Evolutionary conservation across 2,113 vertebrate species (phyloP).

Genomic region (Amphilophus citrinellus): DNA sequence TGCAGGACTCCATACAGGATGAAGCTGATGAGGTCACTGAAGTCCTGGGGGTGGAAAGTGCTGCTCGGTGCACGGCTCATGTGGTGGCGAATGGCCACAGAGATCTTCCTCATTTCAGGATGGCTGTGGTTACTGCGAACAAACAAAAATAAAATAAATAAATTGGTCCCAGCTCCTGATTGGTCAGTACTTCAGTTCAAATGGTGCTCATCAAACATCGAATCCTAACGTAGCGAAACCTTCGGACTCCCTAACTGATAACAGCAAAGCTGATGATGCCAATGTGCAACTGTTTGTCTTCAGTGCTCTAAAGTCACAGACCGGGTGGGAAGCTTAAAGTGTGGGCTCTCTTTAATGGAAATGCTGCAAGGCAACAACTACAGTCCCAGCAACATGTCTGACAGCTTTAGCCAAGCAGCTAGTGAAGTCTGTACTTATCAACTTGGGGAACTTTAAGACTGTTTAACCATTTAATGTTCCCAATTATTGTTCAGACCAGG

Average conservation of each 20-base stretch:
- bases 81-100: constrained; percentile 91
- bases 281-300: neutral
- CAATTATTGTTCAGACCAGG: neutral
- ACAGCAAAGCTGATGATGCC: neutral
- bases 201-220: neutral
- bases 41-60: constrained; percentile 98
- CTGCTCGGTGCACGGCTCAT: constrained; percentile 95
- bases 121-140: constrained; percentile 88
- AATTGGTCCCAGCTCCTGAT: neutral
- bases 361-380: neutral
- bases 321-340: fast-evolving
- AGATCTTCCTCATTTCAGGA: constrained; percentile 94
- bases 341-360: neutral
- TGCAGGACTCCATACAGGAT: constrained; percentile 96
- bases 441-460: neutral
- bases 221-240: too few species aligned
- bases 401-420: neutral
- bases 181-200: neutral
- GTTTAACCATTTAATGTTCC: too few species aligned
- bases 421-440: neutral
- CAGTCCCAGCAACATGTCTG: neutral
- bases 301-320: too few species aligned
- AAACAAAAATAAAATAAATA: neutral
- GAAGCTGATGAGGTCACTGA: constrained; percentile 98
- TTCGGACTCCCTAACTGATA: neutral